Evolutionary conservation across 2,797 vertebrate species (phyloP).

Genomic region (Tragelaphus eurycerus): DNA sequence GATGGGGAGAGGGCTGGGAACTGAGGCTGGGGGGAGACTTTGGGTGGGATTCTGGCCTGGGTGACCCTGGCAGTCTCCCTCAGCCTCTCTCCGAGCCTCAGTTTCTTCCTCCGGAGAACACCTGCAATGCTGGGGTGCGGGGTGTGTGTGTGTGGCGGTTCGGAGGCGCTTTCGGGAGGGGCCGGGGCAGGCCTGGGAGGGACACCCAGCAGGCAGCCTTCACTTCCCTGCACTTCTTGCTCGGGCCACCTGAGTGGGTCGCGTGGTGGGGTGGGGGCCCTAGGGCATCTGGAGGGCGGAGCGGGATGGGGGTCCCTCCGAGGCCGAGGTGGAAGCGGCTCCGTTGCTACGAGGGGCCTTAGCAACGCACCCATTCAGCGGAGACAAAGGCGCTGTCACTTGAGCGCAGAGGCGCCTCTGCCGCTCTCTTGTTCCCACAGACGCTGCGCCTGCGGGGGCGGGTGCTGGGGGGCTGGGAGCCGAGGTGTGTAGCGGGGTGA

Average conservation of each 20-base stretch:
- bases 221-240: slow-evolving; percentile 62
- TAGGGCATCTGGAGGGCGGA: neutral
- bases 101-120: neutral
- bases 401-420: slow-evolving; percentile 52
- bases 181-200: neutral
- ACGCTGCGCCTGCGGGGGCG: neutral
- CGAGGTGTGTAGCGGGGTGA: neutral
- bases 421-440: slow-evolving; percentile 9
- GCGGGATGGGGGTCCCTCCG: neutral
- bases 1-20: neutral
- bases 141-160: neutral
- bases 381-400: slow-evolving; percentile 74
- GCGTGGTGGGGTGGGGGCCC: neutral
- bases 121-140: neutral
- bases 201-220: slow-evolving; percentile 25
- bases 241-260: neutral
- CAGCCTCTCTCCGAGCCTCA: neutral
- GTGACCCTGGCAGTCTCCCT: neutral
- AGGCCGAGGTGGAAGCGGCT: slow-evolving; percentile 37
- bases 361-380: slow-evolving; percentile 73
- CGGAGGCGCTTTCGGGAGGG: neutral
- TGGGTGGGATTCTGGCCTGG: neutral
- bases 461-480: neutral
- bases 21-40: neutral
- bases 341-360: slow-evolving; percentile 71